A percentile compares a stretch with the other conserved stretches of the same genome.
Evolutionary conservation across 35 echinoderm and acorn worm genomes (phyloP).

Genomic region (Ophiothrix spiculata): DNA sequence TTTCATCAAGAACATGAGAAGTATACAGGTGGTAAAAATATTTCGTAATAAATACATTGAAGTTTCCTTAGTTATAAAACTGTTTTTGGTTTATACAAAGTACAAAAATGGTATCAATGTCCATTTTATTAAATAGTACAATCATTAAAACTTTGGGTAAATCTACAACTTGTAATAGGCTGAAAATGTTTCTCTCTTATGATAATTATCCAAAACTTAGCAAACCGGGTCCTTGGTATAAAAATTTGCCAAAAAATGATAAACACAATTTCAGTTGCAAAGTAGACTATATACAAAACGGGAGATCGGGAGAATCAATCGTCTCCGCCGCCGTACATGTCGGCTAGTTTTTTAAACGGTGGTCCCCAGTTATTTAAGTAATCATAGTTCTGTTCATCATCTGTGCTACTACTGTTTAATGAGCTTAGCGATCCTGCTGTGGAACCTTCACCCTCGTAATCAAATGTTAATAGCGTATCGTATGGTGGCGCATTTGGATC

Average conservation of each 20-base stretch:
- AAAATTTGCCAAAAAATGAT: not conserved
- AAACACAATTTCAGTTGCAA: slow-evolving; percentile 1
- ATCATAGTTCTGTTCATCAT: slow-evolving; percentile 91
- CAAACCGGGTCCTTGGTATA: not conserved
- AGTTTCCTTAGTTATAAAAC: not conserved
- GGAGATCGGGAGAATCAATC: not conserved
- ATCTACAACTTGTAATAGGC: not conserved
- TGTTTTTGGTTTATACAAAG: not conserved
- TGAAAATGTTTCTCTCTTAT: not conserved
- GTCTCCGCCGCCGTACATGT: slow-evolving; percentile 87
- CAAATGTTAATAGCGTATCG: slow-evolving; percentile 69
- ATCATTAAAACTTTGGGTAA: not conserved
- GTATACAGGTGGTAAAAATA: too few species aligned
- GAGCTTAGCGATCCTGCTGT: slow-evolving; percentile 87
- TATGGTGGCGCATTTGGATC: slow-evolving; percentile 79
- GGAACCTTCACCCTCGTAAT: slow-evolving; percentile 92
- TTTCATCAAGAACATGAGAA: too few species aligned
- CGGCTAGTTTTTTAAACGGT: slow-evolving; percentile 93
- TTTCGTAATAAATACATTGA: too few species aligned
- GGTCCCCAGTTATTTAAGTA: slow-evolving; percentile 94
- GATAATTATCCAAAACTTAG: not conserved
- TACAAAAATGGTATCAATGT: not conserved
- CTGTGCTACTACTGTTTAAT: slow-evolving; percentile 85
- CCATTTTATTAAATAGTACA: not conserved
- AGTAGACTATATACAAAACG: not conserved